Base-by-base conservation (phyloP, 2,888 invertebrate genomes). In the Erebia palarica region DNA sequence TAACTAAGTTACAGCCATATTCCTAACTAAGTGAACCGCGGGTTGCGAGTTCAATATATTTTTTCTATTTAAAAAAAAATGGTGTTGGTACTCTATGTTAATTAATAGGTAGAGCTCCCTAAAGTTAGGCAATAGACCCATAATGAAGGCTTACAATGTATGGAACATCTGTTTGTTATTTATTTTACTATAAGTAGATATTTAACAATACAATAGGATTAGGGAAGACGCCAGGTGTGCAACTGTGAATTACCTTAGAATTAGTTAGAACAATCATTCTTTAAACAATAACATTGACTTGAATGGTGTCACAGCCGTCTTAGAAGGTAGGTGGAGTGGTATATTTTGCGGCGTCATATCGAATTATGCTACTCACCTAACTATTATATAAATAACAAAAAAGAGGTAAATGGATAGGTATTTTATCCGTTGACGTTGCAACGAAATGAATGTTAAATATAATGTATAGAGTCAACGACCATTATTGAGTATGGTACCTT, bases 161-260 rank as follows among this genome's bases (percentile, higher is more conserved):
- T 1, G n/a, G 13, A 64, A 53, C 71, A 71, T 71, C 71, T 68
- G 71, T 68, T 68, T 65, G 49, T 58, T 21, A 47, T 65, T 55
- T 14, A 69, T 49, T 42, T 51, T 57, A 21, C 59, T 36, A 7
- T 42, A 68, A 53, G 63, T 44, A 63, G 63, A 67, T 71, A 55
- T 13, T 13, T 13, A 47, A 63, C 47, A 63, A 63, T 63, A 47
- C 16, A 49, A 21, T 21, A 21, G 49, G 63, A 63, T 49, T 63
- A 63, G 47, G 18, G 63, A 58, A 74, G 80, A 80, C 75, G 78
- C 82, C 85, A 86, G 86, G 86, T 87, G 86, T 86, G 84, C 86
- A 83, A 85, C 81, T 73, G 73, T 10, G 75, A 82, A 81, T 83
- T 81, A 82, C 14, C 61, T 75, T 65, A 72, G 68, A 78, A 83